These are phyloP conservation scores for Rhodinocichla rosea DNA, from an alignment of 2,113 vertebrate genomes.

Conservation along the genomic window DNA sequence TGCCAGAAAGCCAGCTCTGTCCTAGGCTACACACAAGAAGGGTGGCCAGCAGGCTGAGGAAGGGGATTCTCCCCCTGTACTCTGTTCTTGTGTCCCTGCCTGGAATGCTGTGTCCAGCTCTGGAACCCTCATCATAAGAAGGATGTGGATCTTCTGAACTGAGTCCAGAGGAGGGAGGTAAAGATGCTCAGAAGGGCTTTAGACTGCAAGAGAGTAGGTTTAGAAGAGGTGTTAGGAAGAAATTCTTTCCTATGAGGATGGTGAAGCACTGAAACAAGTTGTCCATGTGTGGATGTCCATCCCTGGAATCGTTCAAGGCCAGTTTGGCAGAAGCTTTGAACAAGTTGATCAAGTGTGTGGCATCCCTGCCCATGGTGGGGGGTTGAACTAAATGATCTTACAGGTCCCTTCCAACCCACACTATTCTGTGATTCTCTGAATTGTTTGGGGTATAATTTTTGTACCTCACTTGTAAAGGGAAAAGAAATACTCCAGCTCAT, in stretches of 20 bases:
- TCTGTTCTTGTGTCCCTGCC: background rate
- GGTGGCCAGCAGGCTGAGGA: background rate
- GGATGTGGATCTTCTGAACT: background rate
- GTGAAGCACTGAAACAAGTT: background rate
- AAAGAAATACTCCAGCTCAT: background rate
- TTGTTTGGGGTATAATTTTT: background rate
- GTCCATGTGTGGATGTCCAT: background rate
- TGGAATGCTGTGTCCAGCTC: background rate
- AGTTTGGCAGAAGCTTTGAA: background rate
- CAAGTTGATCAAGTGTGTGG: background rate
- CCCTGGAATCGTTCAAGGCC: background rate
- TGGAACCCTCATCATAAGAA: background rate
- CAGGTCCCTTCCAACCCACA: background rate
- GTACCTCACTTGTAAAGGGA: background rate
- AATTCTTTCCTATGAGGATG: background rate
- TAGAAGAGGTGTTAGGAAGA: background rate
- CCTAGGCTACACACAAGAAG: background rate
- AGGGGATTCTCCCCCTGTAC: background rate
- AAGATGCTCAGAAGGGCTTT: background rate
- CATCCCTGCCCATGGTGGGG: too few relatives aligned
- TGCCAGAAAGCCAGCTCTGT: background rate
- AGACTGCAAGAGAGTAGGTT: background rate
- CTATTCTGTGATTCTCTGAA: background rate
- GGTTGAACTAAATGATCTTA: background rate
- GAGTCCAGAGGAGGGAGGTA: background rate